These are phyloP conservation scores for Pemphredon lugubris DNA, from an alignment of 2,888 invertebrate genomes.

Conservation along the genomic window DNA sequence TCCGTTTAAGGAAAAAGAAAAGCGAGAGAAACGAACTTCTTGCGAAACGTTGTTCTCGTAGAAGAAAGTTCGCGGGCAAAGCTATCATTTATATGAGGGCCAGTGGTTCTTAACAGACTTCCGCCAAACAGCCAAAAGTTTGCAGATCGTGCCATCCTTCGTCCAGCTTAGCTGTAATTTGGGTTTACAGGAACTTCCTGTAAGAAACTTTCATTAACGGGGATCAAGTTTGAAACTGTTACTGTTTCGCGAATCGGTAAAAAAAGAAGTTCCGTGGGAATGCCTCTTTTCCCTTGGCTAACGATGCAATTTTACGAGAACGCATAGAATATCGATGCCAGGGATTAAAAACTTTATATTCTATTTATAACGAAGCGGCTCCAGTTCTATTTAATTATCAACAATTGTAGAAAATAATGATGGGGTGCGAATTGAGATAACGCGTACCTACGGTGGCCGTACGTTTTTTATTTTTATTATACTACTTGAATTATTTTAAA, in stretches of 20 bases:
- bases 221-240: conserved; percentile 24
- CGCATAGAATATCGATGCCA: not conserved
- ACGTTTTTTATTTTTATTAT: too few species aligned
- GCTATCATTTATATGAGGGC: not conserved
- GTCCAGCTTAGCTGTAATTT: conserved; percentile 22
- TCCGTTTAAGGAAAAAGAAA: too few species aligned
- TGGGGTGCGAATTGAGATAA: too few species aligned
- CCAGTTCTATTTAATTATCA: too few species aligned
- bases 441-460: too few species aligned
- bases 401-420: too few species aligned
- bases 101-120: not conserved
- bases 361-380: too few species aligned
- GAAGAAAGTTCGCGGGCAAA: not conserved
- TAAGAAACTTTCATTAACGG: conserved; percentile 22
- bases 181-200: conserved; percentile 17
- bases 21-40: too few species aligned
- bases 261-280: not conserved
- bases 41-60: not conserved
- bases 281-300: not conserved
- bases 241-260: conserved; percentile 15
- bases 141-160: conserved; percentile 4
- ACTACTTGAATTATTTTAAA: too few species aligned
- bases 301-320: not conserved
- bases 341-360: too few species aligned
- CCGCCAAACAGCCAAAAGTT: conserved; percentile 6